These are phyloP conservation scores for Pangasius sanitwongsei DNA, from an alignment of 2,797 vertebrate genomes.

Conservation along the genomic window DNA sequence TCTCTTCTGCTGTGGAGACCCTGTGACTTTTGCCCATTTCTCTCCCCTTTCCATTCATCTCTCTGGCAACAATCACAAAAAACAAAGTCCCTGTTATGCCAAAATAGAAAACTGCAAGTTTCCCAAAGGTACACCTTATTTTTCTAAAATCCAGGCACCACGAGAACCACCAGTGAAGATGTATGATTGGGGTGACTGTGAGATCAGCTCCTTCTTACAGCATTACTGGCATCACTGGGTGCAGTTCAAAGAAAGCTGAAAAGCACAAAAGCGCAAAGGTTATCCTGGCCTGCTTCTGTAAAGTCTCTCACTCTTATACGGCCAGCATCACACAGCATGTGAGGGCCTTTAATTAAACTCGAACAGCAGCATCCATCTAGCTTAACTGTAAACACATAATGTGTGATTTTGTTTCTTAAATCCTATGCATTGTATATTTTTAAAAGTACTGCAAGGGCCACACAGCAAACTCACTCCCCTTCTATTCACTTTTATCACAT, in stretches of 20 bases:
- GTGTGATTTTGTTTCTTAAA: conserved; percentile 68
- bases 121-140: neutral
- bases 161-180: neutral
- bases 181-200: neutral
- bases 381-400: conserved; percentile 63
- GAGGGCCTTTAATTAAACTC: conserved; percentile 44
- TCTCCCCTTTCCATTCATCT: conserved; percentile 3
- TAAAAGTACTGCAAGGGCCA: conserved; percentile 33
- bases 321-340: conserved; percentile 26
- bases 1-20: neutral
- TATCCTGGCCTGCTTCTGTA: conserved; percentile 14
- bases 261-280: conserved; percentile 28
- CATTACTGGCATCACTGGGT: conserved; percentile 6
- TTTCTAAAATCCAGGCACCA: neutral
- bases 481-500: conserved; percentile 63
- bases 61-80: neutral
- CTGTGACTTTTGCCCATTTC: neutral
- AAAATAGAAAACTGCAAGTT: neutral
- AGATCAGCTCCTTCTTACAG: conserved; percentile 11
- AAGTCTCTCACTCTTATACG: conserved; percentile 40
- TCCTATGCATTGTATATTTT: conserved; percentile 62
- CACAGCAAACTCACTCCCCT: conserved; percentile 44
- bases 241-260: conserved; percentile 15
- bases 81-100: neutral
- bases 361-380: conserved; percentile 25